These are phyloP conservation scores for Heliconius sara DNA, from an alignment of 2,888 invertebrate species.

Conservation along the genomic window DNA sequence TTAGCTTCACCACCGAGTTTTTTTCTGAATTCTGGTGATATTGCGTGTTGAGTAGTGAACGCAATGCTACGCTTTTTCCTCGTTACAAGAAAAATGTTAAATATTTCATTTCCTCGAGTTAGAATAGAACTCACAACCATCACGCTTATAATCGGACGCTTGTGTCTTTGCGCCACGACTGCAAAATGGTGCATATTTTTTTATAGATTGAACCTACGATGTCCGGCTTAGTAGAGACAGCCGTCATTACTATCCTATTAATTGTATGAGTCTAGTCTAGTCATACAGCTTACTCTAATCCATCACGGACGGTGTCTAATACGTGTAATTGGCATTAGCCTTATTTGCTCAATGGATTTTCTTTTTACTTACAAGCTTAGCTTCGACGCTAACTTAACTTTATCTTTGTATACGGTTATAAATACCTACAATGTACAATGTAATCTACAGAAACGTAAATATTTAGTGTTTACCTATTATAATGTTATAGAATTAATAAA, in stretches of 20 bases:
- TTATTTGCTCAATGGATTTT: slow-evolving; percentile 77
- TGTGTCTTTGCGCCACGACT: neutral
- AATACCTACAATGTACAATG: neutral
- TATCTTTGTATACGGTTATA: slow-evolving; percentile 15
- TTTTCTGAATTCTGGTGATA: too few relatives aligned
- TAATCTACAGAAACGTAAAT: neutral
- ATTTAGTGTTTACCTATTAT: neutral
- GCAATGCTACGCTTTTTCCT: neutral
- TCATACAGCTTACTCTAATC: slow-evolving; percentile 45
- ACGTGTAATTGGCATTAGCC: slow-evolving; percentile 80
- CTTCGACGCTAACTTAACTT: slow-evolving; percentile 50
- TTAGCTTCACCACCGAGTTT: too few relatives aligned
- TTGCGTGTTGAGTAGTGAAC: neutral
- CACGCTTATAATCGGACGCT: neutral
- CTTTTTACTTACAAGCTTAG: slow-evolving; percentile 60
- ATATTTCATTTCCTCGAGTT: neutral
- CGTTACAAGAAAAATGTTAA: neutral
- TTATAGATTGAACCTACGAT: neutral
- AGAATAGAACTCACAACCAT: neutral
- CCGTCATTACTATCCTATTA: slow-evolving; percentile 38
- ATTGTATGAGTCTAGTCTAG: slow-evolving; percentile 40
- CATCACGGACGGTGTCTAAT: slow-evolving; percentile 63
- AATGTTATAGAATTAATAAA: too few relatives aligned
- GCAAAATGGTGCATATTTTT: neutral
- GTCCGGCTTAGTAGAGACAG: neutral